Base-by-base conservation (phyloP, 2,797 vertebrate genomes). In the Gobionotothen gibberifrons region DNA sequence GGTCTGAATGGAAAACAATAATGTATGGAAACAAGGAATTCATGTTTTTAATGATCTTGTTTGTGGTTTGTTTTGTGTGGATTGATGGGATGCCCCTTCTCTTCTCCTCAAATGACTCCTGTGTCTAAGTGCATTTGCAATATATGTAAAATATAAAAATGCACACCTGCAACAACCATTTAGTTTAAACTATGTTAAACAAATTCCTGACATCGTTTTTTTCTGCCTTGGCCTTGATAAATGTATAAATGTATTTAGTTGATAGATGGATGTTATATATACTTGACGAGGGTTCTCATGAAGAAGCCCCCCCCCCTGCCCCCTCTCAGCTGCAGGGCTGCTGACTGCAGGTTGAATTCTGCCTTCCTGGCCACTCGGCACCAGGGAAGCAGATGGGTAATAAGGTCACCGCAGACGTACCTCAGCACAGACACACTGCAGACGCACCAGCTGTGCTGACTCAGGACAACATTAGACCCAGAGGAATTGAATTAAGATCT, bases 301-400 rank as follows among this genome's bases (percentile, higher is more conserved):
- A 87, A 72, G 66, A 78, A 60, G 56, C 71, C 72, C 67, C 57
- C 72, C 71, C 66, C 58, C 44, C 44, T 39, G 26, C 22, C 22
- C 22, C 26, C 72, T 72, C 72, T 86, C 89, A 87, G 90, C 88
- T 92, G 88, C 89, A 72, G 78, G 78, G 80, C 79, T 91, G 91
- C 91, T 92, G 91, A 93, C 87, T 89, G 83, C 81, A 83, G 82
- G 86, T 82, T 82, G 87, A 89, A 83, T 91, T 90, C 71, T 78
- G 81, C 83, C 72, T 89, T 48, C 75, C 64, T 86, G 82, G 89
- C 90, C 86, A 73, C 82, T 63, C 71, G 7, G 79, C 87, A 84
- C 87, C 61, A 59, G 78, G 69, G 64, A 90, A 92, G 87, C 93
- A 94, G 92, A 93, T 92, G 92, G 90, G 78, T 92, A 93, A 92